Base-by-base conservation (phyloP, 2,888 invertebrate genomes). In the Hydraecia micacea region DNA sequence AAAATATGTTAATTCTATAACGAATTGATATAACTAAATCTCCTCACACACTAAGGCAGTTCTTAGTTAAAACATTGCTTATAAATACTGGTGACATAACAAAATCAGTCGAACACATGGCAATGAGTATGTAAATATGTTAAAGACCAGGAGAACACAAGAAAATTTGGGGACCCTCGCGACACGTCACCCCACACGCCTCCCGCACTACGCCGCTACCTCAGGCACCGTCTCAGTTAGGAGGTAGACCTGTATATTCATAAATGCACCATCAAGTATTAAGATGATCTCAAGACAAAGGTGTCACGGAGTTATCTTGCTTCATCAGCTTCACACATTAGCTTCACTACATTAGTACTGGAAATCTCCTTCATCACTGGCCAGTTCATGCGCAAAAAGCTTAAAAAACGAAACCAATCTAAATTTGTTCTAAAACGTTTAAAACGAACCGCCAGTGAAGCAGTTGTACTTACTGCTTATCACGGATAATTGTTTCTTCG, bases 1-100 rank as follows among this genome's bases (percentile, higher is more conserved):
- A 88, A 89, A 88, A 87, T 89, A 87, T 84, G 71, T 83, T 75
- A 81, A 85, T 83, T 89, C 84, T 88, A 85, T 82, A 88, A 85
- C 83, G 80, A 87, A 85, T 86, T 83, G 81, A 84, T 87, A 86
- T 86, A 84, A 77, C 78, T 87, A 81, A 65, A 77, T 76, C 77
- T 75, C 81, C 69, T 73, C 32, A 49, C 58, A 71, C 70, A 74
- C 76, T 81, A 85, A 87, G 82, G 83, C 88, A 81, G 76, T 79
- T 78, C 82, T 84, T 85, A 87, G 80, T 80, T 82, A 80, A 87
- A 86, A 86, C 65, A 68, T 80, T 66, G 63, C 80, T 80, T 87
- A 82, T 73, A 82, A 85, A 86, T 86, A 88, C 75, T 81, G 78
- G 77, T 80, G 83, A 80, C 74, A 72, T 77, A 80, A 84, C 68